These are phyloP conservation scores for Tor tambroides DNA, from an alignment of 2,113 vertebrate species.

Conservation along the genomic window DNA sequence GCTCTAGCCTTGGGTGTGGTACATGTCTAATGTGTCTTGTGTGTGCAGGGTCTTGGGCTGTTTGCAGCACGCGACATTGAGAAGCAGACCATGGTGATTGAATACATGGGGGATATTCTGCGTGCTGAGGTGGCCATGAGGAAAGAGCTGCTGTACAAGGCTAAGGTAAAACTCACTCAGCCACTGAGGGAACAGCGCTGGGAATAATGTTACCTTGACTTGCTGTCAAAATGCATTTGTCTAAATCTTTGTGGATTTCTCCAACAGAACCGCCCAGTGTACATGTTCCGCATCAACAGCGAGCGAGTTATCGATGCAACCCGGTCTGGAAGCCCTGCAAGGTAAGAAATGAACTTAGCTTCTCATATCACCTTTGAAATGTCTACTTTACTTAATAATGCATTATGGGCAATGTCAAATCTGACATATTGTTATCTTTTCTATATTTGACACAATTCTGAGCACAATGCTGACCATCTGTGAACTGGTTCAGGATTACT, in stretches of 20 bases:
- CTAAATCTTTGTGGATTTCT: conserved; percentile 14
- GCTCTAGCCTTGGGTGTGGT: neutral
- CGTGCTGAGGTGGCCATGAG: conserved; percentile 94
- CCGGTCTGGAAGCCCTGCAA: conserved; percentile 88
- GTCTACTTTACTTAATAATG: neutral
- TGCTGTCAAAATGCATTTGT: neutral
- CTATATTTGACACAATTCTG: neutral
- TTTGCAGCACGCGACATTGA: conserved; percentile 96
- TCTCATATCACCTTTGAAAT: neutral
- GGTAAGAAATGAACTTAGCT: conserved; percentile 73
- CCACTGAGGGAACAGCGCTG: neutral
- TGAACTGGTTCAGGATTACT: neutral
- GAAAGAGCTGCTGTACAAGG: conserved; percentile 90
- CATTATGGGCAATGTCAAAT: neutral
- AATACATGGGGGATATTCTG: conserved; percentile 95
- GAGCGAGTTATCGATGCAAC: conserved; percentile 95
- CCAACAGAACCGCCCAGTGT: conserved; percentile 88
- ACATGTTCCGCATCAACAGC: conserved; percentile 97
- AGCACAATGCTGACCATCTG: neutral
- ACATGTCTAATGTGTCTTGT: conserved; percentile 7
- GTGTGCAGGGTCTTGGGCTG: conserved; percentile 89
- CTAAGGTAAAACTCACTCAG: conserved; percentile 77
- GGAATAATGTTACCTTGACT: neutral
- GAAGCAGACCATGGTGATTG: conserved; percentile 99
- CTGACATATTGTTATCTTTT: neutral